Percentiles rank a stretch among this genome's conserved stretches.
Conservation (phyloP, 2,113 vertebrate species). For the Tichodroma muraria region DNA sequence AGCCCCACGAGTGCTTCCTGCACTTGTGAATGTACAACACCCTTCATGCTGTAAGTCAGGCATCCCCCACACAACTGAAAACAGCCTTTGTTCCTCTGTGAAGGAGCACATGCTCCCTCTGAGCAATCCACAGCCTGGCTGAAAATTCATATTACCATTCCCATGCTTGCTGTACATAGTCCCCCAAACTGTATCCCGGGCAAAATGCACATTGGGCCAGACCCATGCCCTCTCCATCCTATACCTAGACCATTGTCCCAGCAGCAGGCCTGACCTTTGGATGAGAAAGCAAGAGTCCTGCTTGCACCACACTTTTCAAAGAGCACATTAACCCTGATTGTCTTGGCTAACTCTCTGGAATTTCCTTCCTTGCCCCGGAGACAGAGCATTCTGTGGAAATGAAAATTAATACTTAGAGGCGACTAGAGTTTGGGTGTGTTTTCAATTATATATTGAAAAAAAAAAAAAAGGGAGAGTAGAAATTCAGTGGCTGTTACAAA, state of each 20-base stretch:
- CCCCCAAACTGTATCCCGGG: not conserved
- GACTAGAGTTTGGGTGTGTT: constrained; percentile 47
- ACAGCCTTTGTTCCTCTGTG: not conserved
- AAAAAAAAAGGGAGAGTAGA: not conserved
- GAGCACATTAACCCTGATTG: constrained; percentile 60
- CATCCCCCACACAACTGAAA: not conserved
- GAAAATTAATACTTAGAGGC: constrained; percentile 66
- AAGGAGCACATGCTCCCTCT: not conserved
- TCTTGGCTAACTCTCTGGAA: constrained; percentile 65
- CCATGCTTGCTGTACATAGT: not conserved
- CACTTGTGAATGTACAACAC: not conserved
- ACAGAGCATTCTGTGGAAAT: constrained; percentile 57
- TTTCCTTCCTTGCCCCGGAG: constrained; percentile 67
- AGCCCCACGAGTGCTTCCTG: not conserved
- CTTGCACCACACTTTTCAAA: constrained; percentile 41
- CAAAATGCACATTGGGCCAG: not conserved
- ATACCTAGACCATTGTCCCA: not conserved
- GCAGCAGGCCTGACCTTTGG: not conserved
- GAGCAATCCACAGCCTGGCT: not conserved
- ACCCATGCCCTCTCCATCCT: not conserved
- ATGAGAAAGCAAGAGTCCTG: constrained; percentile 9
- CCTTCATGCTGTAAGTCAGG: not conserved
- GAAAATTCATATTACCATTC: not conserved
- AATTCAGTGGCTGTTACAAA: constrained; percentile 55
- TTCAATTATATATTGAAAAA: constrained; percentile 49